Percentiles rank a stretch among this genome's conserved stretches.
Conservation (phyloP, 2,797 vertebrate genomes). For the Manis pentadactyla region DNA sequence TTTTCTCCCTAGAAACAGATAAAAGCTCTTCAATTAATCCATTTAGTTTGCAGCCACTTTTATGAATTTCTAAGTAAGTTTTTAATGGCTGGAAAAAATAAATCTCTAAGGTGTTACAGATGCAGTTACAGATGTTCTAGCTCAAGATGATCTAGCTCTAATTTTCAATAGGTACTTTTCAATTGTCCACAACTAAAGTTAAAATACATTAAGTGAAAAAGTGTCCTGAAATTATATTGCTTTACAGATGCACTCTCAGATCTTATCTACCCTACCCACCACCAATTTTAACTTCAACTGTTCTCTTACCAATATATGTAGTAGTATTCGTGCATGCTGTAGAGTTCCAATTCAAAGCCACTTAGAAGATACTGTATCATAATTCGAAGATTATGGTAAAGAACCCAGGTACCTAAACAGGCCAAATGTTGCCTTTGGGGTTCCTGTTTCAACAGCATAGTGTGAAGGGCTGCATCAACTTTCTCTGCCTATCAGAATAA, state of each 20-base stretch:
- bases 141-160: background rate
- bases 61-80: slow-evolving; percentile 19
- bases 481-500: slow-evolving; percentile 93
- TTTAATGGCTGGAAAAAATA: background rate
- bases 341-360: slow-evolving; percentile 98
- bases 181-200: slow-evolving; percentile 8
- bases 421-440: slow-evolving; percentile 98
- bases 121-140: background rate
- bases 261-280: background rate
- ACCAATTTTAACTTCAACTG: background rate
- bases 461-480: slow-evolving; percentile 97
- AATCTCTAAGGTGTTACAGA: background rate
- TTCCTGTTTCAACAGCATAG: slow-evolving; percentile 97
- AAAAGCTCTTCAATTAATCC: background rate
- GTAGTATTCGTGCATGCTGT: slow-evolving; percentile 99
- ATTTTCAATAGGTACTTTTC: slow-evolving; percentile 27
- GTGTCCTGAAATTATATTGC: background rate
- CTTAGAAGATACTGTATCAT: slow-evolving; percentile 99
- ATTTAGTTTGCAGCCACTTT: background rate
- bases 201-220: slow-evolving; percentile 53
- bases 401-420: slow-evolving; percentile 98
- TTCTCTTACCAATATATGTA: slow-evolving; percentile 97
- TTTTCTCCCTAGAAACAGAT: background rate
- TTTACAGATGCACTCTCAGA: background rate
- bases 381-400: slow-evolving; percentile 98